Evolutionary conservation across 2,113 vertebrate species (phyloP), one percentile per base, ranked within the genome.

Genomic region (Garra rufa): DNA sequence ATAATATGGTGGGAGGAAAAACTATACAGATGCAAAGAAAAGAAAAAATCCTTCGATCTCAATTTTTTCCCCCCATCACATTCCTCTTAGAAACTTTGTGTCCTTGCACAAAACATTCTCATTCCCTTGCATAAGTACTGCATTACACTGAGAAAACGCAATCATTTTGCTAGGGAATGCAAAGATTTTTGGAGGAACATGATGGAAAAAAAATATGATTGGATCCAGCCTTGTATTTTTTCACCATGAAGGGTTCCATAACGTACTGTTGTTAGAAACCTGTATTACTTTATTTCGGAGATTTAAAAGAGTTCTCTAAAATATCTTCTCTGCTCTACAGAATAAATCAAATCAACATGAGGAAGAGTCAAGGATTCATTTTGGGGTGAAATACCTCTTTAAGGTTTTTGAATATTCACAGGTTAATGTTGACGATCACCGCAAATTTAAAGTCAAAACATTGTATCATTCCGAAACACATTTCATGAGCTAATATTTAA

Each of bases 401-500:
- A 61, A 61, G 57, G 10, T 24, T 26, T 63, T 63, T 63, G 59
- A 14, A 63, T 0, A 63, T 63, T 63, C 26, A 63, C 24, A 14
- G 59, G 24, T 28, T 24, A 63, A 26, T 30, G 61, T 2, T 6
- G 28, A 43, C 17, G 3, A n/a, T 71, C 69, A 8, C 19, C 67
- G 43, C 34, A 38, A 14, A 30, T 81, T 38, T 26, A 67, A 34
- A 71, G 46, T 75, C 30, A 46, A 15, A 57, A 24, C 63, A 52
- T 65, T 61, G 30, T 34, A 46, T 6, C 19, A 48, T 38, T 65
- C 44, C 14, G 30, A 79, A 59, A 79, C 38, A 76, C 57, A 67
- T 85, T 83, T 38, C 24, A 50, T 26, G 13, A 41, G 38, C 41
- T 82, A 38, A 83, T 85, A 80, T 76, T 80, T 26, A 24, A 63